A percentile compares a stretch with the other conserved stretches of the same genome.
Conservation (phyloP, 2,888 invertebrate genomes). For the Netelia virgata region DNA sequence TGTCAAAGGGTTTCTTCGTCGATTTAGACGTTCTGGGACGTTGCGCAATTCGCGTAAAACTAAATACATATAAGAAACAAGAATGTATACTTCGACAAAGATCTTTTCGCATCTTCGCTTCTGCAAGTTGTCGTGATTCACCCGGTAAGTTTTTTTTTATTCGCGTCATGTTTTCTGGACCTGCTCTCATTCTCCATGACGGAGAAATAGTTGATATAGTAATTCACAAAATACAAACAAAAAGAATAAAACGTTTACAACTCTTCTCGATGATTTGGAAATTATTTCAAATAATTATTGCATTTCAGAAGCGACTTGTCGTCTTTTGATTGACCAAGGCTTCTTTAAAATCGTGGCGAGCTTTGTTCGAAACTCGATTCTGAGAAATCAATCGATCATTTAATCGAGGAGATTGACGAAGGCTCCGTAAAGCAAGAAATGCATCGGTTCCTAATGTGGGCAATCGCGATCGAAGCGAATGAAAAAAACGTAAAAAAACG, state of each 20-base stretch:
- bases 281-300: no score
- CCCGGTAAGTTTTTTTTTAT: slow-evolving; percentile 66
- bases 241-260: neutral
- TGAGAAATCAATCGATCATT: slow-evolving; percentile 12
- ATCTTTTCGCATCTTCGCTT: slow-evolving; percentile 51
- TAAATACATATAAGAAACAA: slow-evolving; percentile 19
- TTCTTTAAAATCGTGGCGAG: neutral
- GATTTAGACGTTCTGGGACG: slow-evolving; percentile 8
- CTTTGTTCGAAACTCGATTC: slow-evolving; percentile 7
- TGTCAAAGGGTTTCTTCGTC: neutral
- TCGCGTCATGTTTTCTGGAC: slow-evolving; percentile 51
- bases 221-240: neutral
- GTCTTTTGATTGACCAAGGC: neutral
- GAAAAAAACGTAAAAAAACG: slow-evolving; percentile 27
- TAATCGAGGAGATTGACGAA: slow-evolving; percentile 1
- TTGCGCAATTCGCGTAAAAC: slow-evolving; percentile 14
- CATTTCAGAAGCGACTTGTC: no score
- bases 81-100: slow-evolving; percentile 40
- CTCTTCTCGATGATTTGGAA: no score
- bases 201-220: slow-evolving; percentile 22
- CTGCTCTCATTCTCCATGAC: slow-evolving; percentile 26
- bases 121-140: slow-evolving; percentile 81
- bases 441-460: slow-evolving; percentile 32
- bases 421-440: slow-evolving; percentile 20
- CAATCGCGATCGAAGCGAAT: neutral